phyloP scores from a whole-genome alignment of 64 coral and sea anemone genomes.

The Montipora cactus region DNA sequence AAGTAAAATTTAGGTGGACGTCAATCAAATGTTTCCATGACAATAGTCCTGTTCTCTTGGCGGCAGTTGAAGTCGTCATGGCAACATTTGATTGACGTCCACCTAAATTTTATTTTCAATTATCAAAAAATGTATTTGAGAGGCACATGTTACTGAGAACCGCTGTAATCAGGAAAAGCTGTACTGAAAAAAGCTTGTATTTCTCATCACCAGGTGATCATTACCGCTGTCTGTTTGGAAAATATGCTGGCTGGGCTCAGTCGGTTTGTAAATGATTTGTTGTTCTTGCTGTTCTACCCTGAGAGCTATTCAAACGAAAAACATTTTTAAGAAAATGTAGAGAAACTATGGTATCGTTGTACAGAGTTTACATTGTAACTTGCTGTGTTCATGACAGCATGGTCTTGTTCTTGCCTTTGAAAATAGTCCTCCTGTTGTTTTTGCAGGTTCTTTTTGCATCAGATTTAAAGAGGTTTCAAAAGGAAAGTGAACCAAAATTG shows the following conservation, averaged over 20 bases:
- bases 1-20: no score
- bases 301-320: background rate
- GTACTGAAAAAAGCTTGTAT: background rate
- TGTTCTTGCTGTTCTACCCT: background rate
- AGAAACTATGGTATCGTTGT: background rate
- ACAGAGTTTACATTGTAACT: no score
- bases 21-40: no score
- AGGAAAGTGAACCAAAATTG: background rate
- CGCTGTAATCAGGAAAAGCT: no score
- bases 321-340: no score
- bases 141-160: no score
- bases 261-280: slow-evolving; percentile 65
- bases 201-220: slow-evolving; percentile 76
- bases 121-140: no score
- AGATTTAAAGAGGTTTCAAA: slow-evolving; percentile 80
- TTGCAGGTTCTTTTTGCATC: slow-evolving; percentile 73
- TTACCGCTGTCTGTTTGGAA: slow-evolving; percentile 85
- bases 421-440: background rate
- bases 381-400: no score
- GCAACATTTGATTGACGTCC: no score
- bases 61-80: no score
- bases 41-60: no score
- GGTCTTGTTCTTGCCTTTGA: background rate
- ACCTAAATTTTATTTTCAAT: no score
- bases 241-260: slow-evolving; percentile 97